phyloP scores from a whole-genome alignment of 2,113 vertebrate genomes.

The Apaloderma vittatum region DNA sequence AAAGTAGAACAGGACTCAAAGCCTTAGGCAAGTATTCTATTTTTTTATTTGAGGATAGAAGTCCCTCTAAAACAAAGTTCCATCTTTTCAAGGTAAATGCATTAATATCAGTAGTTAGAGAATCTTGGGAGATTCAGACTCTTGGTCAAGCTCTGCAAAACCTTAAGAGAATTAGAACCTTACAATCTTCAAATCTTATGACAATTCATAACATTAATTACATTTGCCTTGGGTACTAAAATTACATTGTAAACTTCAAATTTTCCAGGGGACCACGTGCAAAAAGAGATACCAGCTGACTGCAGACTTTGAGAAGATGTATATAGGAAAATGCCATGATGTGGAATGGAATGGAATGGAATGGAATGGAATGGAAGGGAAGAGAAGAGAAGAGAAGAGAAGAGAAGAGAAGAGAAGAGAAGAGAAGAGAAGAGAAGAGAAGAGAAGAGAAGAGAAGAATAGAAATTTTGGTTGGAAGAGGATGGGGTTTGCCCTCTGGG shows the following conservation, averaged over 20 bases:
- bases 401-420: neutral
- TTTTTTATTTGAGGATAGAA: neutral
- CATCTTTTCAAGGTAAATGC: neutral
- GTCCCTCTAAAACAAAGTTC: neutral
- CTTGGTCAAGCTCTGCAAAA: neutral
- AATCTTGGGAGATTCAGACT: neutral
- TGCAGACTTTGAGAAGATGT: neutral
- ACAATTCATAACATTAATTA: neutral
- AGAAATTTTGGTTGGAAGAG: neutral
- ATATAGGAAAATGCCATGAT: neutral
- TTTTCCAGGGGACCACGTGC: fast-evolving
- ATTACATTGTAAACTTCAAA: neutral
- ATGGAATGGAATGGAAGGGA: neutral
- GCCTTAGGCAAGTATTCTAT: neutral
- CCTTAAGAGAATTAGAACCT: neutral
- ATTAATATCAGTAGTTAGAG: neutral
- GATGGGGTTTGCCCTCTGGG: too few relatives aligned
- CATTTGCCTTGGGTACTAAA: neutral
- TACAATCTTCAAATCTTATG: neutral
- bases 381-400: neutral
- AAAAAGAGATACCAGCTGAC: neutral
- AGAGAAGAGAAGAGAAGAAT: neutral
- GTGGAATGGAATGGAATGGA: too few relatives aligned
- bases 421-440: neutral
- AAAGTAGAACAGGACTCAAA: neutral